A percentile compares a stretch with the other conserved stretches of the same genome.
Evolutionary conservation across 2,797 vertebrate genomes (phyloP).

Genomic region (Phyllotis vaccarum): DNA sequence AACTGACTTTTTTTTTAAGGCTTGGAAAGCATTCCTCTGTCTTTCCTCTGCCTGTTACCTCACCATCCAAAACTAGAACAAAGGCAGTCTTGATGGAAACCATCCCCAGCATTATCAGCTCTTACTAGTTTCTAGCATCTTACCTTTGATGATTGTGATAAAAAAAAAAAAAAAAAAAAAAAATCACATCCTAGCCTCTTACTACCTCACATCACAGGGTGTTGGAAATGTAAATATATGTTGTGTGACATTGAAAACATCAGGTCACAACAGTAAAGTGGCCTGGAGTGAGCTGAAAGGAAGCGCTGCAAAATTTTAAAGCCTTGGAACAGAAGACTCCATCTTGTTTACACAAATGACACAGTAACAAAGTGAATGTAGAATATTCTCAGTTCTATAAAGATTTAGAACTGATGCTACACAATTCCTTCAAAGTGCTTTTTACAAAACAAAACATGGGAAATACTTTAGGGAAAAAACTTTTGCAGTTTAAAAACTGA

Average conservation of each 20-base stretch:
- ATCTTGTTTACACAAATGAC: conserved; percentile 25
- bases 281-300: conserved; percentile 13
- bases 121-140: neutral
- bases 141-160: neutral
- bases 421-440: neutral
- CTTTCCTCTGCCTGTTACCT: neutral
- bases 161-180: no score
- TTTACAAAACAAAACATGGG: neutral
- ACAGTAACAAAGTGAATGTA: conserved; percentile 29
- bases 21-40: neutral
- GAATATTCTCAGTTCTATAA: conserved; percentile 29
- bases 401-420: conserved; percentile 41
- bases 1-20: conserved; percentile 4
- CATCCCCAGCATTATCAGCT: neutral
- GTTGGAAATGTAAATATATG: conserved; percentile 19
- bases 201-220: neutral
- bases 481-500: conserved; percentile 47
- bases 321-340: neutral
- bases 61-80: neutral
- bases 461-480: conserved; percentile 40
- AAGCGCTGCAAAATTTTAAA: neutral
- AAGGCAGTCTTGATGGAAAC: neutral
- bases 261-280: neutral
- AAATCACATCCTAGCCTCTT: neutral
- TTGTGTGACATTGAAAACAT: neutral